Base-by-base conservation (phyloP, 2,797 vertebrate genomes). In the Trachurus trachurus region DNA sequence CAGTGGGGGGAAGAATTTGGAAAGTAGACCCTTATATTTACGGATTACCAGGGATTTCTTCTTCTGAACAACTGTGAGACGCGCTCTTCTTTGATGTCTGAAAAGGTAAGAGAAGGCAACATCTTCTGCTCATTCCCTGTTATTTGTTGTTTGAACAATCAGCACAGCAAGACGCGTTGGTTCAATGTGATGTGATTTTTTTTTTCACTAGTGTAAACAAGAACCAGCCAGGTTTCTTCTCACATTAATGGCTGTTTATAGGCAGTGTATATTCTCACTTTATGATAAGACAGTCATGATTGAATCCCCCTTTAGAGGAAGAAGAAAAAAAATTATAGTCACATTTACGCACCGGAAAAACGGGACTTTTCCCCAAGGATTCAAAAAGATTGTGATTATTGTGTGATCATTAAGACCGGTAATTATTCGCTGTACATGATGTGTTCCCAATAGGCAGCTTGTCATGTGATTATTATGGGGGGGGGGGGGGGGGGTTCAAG, bases 31-130 rank as follows among this genome's bases (percentile, higher is more conserved):
- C 54, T 9, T 4, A 7, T 16, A 56, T 75, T 85, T 66, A 50
- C 61, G 88, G 88, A 91, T 90, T 89, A 87, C 37, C 65, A 40
- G 61, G 26, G 31, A 34, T 56, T 75, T 78, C 81, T 82, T 85
- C 85, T 80, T 19, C 78, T 52, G 62, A 58, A 66, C 69, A 74
- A 56, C 66, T 66, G 80, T 19, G 10, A 50, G 60, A 79, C 56
- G 73, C 65, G 66, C 80, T 81, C 77, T 87, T 88, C 80, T 87
- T 93, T 90, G 60, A 95, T 94, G 94, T 91, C 92, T 81, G 88
- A 86, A 76, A 89, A 92, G 94, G 94, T 95, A 90, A 91, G 81
- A 60, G 6, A 47, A 64, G 61, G 15, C n/a, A 40, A 64, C 5
- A 10, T 21, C n/a, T 13, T 68, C 13, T 26, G 4, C 4, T 1